Conservation (phyloP, 2,888 invertebrate genomes). For the Tortrix viridana region DNA sequence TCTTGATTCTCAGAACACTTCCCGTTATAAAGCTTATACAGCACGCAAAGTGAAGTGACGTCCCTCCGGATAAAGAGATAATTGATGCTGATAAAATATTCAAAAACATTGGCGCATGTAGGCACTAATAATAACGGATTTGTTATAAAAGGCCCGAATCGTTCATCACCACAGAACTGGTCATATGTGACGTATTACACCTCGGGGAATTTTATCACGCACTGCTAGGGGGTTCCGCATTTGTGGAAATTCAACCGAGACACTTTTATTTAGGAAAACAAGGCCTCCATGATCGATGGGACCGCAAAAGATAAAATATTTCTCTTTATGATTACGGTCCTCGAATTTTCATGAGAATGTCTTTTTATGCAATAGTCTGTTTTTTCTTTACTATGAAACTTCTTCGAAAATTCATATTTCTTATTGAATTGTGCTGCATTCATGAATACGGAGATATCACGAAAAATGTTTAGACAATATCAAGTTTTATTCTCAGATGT, state of each 20-base stretch:
- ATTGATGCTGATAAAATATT: too few relatives aligned
- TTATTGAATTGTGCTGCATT: slow-evolving; percentile 30
- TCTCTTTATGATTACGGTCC: slow-evolving; percentile 12
- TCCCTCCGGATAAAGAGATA: too few relatives aligned
- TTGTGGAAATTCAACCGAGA: slow-evolving; percentile 13
- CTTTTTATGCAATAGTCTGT: slow-evolving; percentile 16
- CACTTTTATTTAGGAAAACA: slow-evolving; percentile 22
- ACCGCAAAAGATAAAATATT: slow-evolving; percentile 24
- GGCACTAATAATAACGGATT: slow-evolving; percentile 9
- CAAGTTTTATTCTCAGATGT: slow-evolving; percentile 19
- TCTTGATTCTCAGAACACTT: too few relatives aligned
- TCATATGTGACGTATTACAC: slow-evolving; percentile 20
- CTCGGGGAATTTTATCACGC: slow-evolving; percentile 25
- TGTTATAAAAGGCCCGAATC: slow-evolving; percentile 9
- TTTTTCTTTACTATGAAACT: slow-evolving; percentile 10
- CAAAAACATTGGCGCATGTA: background rate
- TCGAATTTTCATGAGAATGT: slow-evolving; percentile 16
- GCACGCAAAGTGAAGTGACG: too few relatives aligned
- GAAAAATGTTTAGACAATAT: slow-evolving; percentile 21
- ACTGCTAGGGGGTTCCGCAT: slow-evolving; percentile 4
- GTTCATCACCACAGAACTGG: slow-evolving; percentile 20
- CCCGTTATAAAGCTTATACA: too few relatives aligned
- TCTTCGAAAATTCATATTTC: slow-evolving; percentile 15
- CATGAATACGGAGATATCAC: slow-evolving; percentile 29
- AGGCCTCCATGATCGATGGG: slow-evolving; percentile 26